Percentiles rank a stretch among this genome's conserved stretches.
Evolutionary conservation across 2,797 vertebrate species (phyloP).

Genomic region (Limnodromus scolopaceus): DNA sequence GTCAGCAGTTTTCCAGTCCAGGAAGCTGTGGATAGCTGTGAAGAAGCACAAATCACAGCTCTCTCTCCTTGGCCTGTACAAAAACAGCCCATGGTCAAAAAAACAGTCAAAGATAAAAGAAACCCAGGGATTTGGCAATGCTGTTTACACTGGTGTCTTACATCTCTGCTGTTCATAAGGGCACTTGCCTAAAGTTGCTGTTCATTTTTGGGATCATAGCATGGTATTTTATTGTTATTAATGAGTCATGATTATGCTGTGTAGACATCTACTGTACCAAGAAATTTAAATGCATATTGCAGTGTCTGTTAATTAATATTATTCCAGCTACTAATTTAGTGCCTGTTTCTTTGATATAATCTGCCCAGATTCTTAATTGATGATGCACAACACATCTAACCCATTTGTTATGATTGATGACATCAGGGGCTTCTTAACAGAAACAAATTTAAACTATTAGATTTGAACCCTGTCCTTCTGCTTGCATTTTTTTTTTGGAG

Average conservation of each 20-base stretch:
- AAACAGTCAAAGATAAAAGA: not conserved
- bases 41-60: not conserved
- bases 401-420: not conserved
- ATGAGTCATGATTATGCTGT: not conserved
- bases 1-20: conserved; percentile 12
- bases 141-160: not conserved
- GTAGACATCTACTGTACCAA: not conserved
- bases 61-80: not conserved
- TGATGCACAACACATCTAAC: not conserved
- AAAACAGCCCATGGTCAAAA: not conserved
- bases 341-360: not conserved
- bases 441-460: not conserved
- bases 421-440: not conserved
- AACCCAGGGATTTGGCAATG: not conserved
- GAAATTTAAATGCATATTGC: not conserved
- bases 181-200: not conserved
- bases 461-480: not conserved
- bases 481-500: not conserved
- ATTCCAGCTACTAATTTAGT: not conserved
- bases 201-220: not conserved
- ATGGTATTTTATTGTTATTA: not conserved
- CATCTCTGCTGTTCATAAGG: not conserved
- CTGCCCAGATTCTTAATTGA: not conserved
- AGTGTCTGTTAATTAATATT: not conserved
- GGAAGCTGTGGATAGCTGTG: not conserved